Conservation (phyloP, 2,888 invertebrate genomes). For the Drosophila anomalata region DNA sequence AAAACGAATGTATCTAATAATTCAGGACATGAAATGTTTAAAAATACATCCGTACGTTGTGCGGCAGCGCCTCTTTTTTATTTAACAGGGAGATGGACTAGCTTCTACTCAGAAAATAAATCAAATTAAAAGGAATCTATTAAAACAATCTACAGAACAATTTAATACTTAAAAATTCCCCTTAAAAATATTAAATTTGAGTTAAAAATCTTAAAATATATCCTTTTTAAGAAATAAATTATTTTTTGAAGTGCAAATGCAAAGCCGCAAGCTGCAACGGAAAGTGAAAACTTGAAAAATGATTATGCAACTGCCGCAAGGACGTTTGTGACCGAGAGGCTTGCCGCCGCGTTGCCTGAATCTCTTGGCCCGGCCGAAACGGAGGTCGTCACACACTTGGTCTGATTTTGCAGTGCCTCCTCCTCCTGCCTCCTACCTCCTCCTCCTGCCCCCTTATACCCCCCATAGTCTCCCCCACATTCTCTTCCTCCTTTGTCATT, state of each 20-base stretch:
- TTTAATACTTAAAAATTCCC: too few relatives aligned
- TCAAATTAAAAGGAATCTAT: too few relatives aligned
- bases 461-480: not conserved
- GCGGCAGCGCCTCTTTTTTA: too few relatives aligned
- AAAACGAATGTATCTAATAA: too few relatives aligned
- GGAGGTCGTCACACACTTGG: constrained; percentile 77
- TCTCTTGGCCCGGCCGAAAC: constrained; percentile 38
- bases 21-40: too few relatives aligned
- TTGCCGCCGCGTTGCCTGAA: constrained; percentile 18
- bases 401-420: constrained; percentile 61
- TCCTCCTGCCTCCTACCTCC: constrained; percentile 6
- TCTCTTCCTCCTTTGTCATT: constrained; percentile 20
- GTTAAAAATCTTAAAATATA: not conserved
- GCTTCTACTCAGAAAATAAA: too few relatives aligned
- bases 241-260: constrained; percentile 7
- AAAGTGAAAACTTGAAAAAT: constrained; percentile 77
- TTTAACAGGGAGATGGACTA: too few relatives aligned
- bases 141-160: too few relatives aligned
- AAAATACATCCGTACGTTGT: too few relatives aligned
- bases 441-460: too few relatives aligned
- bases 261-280: constrained; percentile 35
- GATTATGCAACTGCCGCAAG: constrained; percentile 77
- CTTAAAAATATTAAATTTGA: too few relatives aligned
- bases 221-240: not conserved
- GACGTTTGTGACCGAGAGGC: constrained; percentile 75